Conservation (phyloP, 2,797 vertebrate species). For the Sebastes oblongus region DNA sequence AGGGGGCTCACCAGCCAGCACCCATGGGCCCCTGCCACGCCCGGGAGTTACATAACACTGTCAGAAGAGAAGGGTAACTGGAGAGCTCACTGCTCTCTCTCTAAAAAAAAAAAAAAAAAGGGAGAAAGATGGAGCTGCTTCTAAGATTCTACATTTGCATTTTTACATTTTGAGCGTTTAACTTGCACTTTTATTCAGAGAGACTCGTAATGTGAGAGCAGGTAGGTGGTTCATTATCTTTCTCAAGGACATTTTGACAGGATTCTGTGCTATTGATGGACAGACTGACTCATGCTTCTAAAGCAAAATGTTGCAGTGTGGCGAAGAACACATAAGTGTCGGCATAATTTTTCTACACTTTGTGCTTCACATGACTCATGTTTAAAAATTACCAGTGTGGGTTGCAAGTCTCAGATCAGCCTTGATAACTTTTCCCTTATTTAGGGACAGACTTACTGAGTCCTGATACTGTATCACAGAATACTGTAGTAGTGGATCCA, state of each 20-base stretch:
- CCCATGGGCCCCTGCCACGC: slow-evolving; percentile 50
- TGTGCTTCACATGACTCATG: slow-evolving; percentile 3
- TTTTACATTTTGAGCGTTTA: slow-evolving; percentile 31
- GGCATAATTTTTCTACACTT: slow-evolving; percentile 3
- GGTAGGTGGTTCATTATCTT: slow-evolving; percentile 54
- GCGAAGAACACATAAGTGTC: slow-evolving; percentile 7
- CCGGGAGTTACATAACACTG: slow-evolving; percentile 49
- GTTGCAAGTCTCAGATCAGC: background rate
- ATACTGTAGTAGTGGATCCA: background rate
- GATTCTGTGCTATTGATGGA: slow-evolving; percentile 47
- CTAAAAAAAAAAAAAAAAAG: slow-evolving; percentile 19
- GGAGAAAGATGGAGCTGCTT: slow-evolving; percentile 16
- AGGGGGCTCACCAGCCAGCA: slow-evolving; percentile 38
- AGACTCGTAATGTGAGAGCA: slow-evolving; percentile 37
- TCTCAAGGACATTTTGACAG: slow-evolving; percentile 58
- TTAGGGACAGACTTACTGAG: background rate
- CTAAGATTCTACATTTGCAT: slow-evolving; percentile 36
- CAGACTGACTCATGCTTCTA: slow-evolving; percentile 44
- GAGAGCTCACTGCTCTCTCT: slow-evolving; percentile 30
- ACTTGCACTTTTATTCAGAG: slow-evolving; percentile 27
- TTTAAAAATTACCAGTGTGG: slow-evolving; percentile 12
- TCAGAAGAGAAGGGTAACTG: slow-evolving; percentile 39
- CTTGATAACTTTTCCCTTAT: background rate
- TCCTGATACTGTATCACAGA: slow-evolving; percentile 16
- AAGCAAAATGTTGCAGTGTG: slow-evolving; percentile 26